Conservation (phyloP, 2,888 invertebrate species). For the Apotomis turbidana region DNA sequence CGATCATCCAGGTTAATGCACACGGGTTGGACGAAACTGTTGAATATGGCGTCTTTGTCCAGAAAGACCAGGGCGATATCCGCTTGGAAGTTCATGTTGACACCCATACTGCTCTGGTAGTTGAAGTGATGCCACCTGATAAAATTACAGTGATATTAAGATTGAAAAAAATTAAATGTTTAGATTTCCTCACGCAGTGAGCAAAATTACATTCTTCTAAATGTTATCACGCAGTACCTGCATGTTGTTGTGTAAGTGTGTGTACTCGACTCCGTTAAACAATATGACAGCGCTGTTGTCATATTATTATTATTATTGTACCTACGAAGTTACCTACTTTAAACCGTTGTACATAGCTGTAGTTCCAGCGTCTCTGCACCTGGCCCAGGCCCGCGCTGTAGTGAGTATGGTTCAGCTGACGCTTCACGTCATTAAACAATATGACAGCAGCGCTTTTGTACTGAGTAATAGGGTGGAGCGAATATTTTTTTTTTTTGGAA, state of each 20-base stretch:
- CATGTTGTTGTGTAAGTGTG: no score
- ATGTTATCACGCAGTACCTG: no score
- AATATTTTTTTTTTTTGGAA: no score
- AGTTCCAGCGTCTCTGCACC: neutral
- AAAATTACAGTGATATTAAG: neutral
- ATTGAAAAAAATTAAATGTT: no score
- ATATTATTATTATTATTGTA: no score
- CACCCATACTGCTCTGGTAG: neutral
- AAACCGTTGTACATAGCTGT: neutral
- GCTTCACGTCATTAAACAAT: no score
- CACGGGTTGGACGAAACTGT: neutral
- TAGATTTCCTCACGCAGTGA: no score
- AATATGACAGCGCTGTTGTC: no score
- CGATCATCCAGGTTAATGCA: neutral
- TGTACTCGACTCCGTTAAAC: no score
- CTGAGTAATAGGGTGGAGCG: no score
- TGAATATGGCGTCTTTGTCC: neutral
- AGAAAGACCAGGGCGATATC: constrained; percentile 9
- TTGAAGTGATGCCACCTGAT: neutral
- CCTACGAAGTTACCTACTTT: neutral
- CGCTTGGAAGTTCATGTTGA: neutral
- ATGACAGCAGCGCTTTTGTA: no score
- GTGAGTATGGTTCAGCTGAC: neutral
- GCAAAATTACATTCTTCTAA: no score
- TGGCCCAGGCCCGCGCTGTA: neutral